Percentiles rank a stretch among this genome's conserved stretches.
Evolutionary conservation across 2,113 vertebrate species (phyloP).

Genomic region (Bufo gargarizans): DNA sequence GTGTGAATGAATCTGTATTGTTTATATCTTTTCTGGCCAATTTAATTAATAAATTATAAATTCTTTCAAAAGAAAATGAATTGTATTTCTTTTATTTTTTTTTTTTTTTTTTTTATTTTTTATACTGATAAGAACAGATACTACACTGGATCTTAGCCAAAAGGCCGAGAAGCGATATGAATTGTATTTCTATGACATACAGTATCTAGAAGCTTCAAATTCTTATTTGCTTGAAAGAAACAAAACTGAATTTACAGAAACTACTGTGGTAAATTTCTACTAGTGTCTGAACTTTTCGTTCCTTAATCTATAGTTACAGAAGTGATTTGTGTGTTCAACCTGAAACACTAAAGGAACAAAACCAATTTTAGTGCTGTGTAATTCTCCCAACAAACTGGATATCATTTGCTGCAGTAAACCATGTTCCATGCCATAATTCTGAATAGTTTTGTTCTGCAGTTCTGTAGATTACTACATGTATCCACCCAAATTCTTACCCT

Average conservation of each 20-base stretch:
- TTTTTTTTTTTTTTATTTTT: too few species aligned
- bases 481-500: constrained; percentile 40
- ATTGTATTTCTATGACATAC: not conserved
- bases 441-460: constrained; percentile 31
- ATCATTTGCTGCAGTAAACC: constrained; percentile 5
- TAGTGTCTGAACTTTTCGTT: not conserved
- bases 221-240: not conserved
- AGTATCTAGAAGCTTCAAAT: not conserved
- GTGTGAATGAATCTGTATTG: too few species aligned
- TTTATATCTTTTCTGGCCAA: too few species aligned
- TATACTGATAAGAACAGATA: too few species aligned
- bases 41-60: too few species aligned
- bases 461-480: constrained; percentile 28
- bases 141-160: too few species aligned
- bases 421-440: not conserved
- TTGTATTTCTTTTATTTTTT: not conserved
- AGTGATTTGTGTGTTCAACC: constrained; percentile 6
- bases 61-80: too few species aligned
- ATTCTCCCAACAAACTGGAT: constrained; percentile 10
- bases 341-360: not conserved
- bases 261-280: not conserved
- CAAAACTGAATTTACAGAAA: not conserved
- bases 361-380: constrained; percentile 6
- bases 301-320: constrained; percentile 18
- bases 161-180: too few species aligned